A percentile compares a stretch with the other conserved stretches of the same genome.
Evolutionary conservation across 92 coral and sea anemone genomes (phyloP).

Genomic region (Virgularia gustaviana): DNA sequence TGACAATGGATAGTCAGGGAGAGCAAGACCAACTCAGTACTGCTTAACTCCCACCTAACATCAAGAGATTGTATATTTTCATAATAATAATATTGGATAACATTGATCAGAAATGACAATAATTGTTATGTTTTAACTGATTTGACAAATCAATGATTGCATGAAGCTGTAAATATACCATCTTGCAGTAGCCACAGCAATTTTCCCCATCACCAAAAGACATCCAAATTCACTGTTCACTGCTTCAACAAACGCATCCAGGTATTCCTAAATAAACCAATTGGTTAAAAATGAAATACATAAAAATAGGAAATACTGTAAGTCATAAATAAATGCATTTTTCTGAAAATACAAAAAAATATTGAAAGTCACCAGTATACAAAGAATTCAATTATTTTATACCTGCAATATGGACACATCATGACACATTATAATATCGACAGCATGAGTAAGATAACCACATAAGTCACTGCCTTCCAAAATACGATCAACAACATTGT

Average conservation of each 20-base stretch:
- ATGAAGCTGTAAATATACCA: constrained; percentile 49
- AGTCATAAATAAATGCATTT: too few relatives aligned
- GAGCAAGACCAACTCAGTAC: constrained; percentile 82
- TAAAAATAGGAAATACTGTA: too few relatives aligned
- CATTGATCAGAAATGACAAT: too few relatives aligned
- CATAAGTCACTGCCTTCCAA: constrained; percentile 87
- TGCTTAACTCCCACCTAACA: constrained; percentile 96
- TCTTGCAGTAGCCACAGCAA: constrained; percentile 94
- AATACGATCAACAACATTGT: constrained; percentile 79
- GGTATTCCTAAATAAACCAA: constrained; percentile 67
- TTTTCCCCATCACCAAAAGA: constrained; percentile 92
- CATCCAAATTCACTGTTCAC: constrained; percentile 97
- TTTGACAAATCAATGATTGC: background rate
- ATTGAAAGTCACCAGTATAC: too few relatives aligned
- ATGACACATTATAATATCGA: constrained; percentile 82
- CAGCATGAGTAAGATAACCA: constrained; percentile 88
- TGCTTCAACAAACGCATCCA: constrained; percentile 86
- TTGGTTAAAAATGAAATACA: too few relatives aligned
- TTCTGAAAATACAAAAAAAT: too few relatives aligned
- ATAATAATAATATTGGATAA: background rate
- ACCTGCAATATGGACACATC: constrained; percentile 94
- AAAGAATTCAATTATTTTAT: too few relatives aligned
- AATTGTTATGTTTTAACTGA: too few relatives aligned
- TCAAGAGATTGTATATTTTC: background rate
- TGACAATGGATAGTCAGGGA: constrained; percentile 66